Conservation (phyloP, 2,888 invertebrate species). For the Apomyelois bistriatella region DNA sequence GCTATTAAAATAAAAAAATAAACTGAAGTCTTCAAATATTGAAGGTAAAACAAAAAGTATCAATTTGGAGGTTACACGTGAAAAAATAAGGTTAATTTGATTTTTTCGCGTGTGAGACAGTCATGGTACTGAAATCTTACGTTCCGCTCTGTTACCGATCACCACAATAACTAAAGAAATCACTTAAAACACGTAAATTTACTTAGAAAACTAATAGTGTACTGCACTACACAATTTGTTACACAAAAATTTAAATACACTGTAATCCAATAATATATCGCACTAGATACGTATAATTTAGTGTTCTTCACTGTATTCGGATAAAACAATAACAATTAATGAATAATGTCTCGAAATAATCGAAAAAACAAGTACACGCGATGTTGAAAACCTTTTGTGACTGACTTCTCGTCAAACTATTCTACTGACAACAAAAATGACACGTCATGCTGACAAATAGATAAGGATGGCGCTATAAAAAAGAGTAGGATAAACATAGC, state of each 20-base stretch:
- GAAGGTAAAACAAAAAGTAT: slow-evolving; percentile 3
- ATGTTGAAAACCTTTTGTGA: slow-evolving; percentile 54
- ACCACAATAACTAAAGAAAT: slow-evolving; percentile 48
- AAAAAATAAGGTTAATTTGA: slow-evolving; percentile 21
- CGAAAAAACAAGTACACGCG: slow-evolving; percentile 51
- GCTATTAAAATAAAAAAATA: too few relatives aligned
- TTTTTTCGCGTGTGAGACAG: slow-evolving; percentile 33
- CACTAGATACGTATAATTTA: neutral
- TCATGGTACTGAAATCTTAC: slow-evolving; percentile 43
- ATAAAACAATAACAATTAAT: slow-evolving; percentile 21
- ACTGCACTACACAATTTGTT: slow-evolving; percentile 12
- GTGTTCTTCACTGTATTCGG: neutral
- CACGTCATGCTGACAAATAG: slow-evolving; percentile 65
- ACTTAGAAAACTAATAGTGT: slow-evolving; percentile 49
- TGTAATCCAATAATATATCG: slow-evolving; percentile 21
- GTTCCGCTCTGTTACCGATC: slow-evolving; percentile 52
- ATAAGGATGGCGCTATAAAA: slow-evolving; percentile 39
- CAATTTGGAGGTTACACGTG: slow-evolving; percentile 19
- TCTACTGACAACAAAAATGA: slow-evolving; percentile 36
- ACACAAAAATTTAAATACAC: slow-evolving; percentile 24
- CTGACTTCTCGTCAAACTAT: slow-evolving; percentile 64
- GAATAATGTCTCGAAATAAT: slow-evolving; percentile 40
- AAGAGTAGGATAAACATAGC: slow-evolving; percentile 28
- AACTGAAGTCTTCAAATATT: too few relatives aligned
- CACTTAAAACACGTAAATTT: slow-evolving; percentile 55